Evolutionary conservation across 1,140 invertebrate species (phyloP).

Genomic region (Potamilus streckersoni): DNA sequence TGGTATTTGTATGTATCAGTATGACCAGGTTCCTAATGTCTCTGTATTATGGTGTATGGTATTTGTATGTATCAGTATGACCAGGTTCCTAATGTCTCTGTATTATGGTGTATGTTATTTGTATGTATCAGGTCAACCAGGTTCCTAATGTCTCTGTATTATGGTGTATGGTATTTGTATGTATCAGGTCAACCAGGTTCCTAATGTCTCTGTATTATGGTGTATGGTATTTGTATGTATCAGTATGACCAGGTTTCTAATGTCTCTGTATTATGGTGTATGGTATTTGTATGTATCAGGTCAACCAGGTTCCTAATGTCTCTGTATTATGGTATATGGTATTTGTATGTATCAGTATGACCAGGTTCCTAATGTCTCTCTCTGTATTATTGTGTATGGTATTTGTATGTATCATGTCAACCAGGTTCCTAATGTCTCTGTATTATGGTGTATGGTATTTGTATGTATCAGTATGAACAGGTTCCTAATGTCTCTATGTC

Average conservation of each 20-base stretch:
- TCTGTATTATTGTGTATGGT: not conserved
- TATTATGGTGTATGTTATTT: not conserved
- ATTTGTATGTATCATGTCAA: constrained; percentile 3
- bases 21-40: constrained; percentile 13
- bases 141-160: not conserved
- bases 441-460: not conserved
- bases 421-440: constrained; percentile 12
- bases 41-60: not conserved
- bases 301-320: constrained; percentile 13
- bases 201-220: not conserved
- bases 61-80: constrained; percentile 3
- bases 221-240: constrained; percentile 1
- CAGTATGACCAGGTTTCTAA: constrained; percentile 14
- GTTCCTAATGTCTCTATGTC: no score
- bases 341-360: constrained; percentile 3
- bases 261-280: not conserved
- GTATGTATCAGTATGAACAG: no score
- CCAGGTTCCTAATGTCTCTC: constrained; percentile 13
- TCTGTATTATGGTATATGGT: not conserved
- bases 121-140: constrained; percentile 13
- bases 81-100: constrained; percentile 12
- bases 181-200: constrained; percentile 19
- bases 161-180: not conserved
- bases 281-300: constrained; percentile 5
- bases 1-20: constrained; percentile 4